Percentiles rank a stretch among this genome's conserved stretches.
Evolutionary conservation across 30 jellyfish, hydroid and myxozoan genomes (phyloP).

Genomic region (Turritopsis rubra): DNA sequence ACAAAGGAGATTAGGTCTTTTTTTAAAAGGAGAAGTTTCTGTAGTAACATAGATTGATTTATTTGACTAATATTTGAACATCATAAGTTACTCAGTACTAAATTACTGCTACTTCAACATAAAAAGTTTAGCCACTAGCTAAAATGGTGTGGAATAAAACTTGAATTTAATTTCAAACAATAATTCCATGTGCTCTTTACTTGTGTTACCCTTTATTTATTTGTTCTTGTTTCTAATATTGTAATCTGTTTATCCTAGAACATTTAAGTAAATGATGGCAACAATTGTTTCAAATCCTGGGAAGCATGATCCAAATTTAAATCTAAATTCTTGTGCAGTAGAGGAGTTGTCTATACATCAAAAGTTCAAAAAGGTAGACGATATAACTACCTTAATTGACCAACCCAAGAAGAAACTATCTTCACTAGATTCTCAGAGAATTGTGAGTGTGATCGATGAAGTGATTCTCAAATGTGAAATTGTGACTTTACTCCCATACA

Average conservation of each 20-base stretch:
- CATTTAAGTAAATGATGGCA: neutral
- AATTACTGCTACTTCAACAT: too few relatives aligned
- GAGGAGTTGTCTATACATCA: slow-evolving; percentile 6
- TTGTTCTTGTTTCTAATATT: neutral
- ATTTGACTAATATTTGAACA: too few relatives aligned
- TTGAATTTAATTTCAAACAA: too few relatives aligned
- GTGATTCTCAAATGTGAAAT: slow-evolving; percentile 60
- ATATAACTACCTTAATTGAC: slow-evolving; percentile 19
- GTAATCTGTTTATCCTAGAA: neutral
- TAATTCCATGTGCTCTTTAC: too few relatives aligned
- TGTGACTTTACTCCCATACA: slow-evolving; percentile 73
- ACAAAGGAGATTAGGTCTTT: too few relatives aligned
- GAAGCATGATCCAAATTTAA: neutral
- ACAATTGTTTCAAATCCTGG: neutral
- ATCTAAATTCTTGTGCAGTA: neutral
- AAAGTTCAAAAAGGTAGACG: neutral
- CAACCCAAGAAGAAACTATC: slow-evolving; percentile 64
- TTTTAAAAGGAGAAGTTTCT: too few relatives aligned
- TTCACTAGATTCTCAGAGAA: slow-evolving; percentile 77
- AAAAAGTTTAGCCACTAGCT: too few relatives aligned
- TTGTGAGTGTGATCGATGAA: slow-evolving; percentile 65
- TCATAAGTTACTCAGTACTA: too few relatives aligned
- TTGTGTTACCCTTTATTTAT: neutral
- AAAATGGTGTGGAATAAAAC: too few relatives aligned
- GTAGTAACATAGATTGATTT: too few relatives aligned